phyloP scores from a whole-genome alignment of 2,797 vertebrate species.

The Lacerta bilineata region DNA sequence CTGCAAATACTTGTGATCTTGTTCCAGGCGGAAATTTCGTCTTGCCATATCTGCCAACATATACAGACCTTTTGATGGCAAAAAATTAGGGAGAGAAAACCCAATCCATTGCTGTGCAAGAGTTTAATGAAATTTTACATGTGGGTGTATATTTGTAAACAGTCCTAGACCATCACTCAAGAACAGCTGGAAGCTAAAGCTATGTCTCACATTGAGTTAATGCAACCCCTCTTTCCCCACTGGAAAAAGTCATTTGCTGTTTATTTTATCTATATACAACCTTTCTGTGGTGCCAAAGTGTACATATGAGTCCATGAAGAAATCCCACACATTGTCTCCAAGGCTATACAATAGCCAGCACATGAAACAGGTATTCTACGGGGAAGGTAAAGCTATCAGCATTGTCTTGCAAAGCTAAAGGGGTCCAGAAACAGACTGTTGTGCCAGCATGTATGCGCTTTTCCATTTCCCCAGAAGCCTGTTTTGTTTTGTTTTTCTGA shows the following conservation, averaged over 20 bases:
- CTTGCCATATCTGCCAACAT: constrained; percentile 52
- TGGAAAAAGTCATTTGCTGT: not conserved
- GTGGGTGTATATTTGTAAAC: not conserved
- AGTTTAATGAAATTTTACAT: constrained; percentile 45
- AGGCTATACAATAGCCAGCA: not conserved
- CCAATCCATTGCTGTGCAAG: constrained; percentile 3
- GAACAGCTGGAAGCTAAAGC: not conserved
- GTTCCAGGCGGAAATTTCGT: constrained; percentile 55
- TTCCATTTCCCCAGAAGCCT: not conserved
- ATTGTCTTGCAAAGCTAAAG: not conserved
- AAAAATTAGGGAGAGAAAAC: constrained; percentile 18
- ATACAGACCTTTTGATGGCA: constrained; percentile 47
- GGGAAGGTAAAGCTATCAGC: not conserved
- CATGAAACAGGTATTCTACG: not conserved
- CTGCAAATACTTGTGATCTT: constrained; percentile 63
- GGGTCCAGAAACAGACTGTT: not conserved
- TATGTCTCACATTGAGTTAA: not conserved
- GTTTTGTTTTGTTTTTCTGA: no score
- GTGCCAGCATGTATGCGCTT: not conserved
- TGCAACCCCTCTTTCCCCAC: not conserved
- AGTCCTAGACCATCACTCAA: constrained; percentile 31
- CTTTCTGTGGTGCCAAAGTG: not conserved
- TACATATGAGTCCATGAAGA: not conserved
- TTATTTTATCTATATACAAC: not conserved
- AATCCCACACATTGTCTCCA: not conserved